These are phyloP conservation scores for Agriopis aurantiaria DNA, from an alignment of 2,888 invertebrate genomes.

Conservation along the genomic window DNA sequence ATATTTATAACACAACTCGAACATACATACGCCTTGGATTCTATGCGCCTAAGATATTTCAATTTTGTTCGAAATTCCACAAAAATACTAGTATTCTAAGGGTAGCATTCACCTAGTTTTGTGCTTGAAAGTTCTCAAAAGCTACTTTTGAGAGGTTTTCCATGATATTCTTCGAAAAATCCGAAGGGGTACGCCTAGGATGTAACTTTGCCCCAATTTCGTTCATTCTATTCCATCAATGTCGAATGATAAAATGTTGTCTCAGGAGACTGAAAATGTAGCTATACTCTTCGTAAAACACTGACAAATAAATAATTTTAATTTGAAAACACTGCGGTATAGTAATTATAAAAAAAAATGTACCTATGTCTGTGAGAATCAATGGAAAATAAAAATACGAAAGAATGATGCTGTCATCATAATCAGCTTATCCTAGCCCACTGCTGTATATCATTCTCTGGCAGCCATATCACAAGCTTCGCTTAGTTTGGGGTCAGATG, in stretches of 20 bases:
- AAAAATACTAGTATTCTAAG: neutral
- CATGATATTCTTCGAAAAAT: neutral
- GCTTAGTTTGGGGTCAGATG: too few relatives aligned
- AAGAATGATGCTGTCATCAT: too few relatives aligned
- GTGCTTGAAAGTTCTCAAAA: neutral
- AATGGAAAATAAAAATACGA: neutral
- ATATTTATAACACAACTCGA: neutral
- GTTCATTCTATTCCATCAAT: conserved; percentile 27
- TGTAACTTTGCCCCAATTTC: conserved; percentile 32
- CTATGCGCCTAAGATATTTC: neutral
- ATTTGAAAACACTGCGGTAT: too few relatives aligned
- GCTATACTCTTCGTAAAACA: too few relatives aligned
- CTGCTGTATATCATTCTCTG: too few relatives aligned
- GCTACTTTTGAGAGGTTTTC: neutral
- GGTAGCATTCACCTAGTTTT: neutral
- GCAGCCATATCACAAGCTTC: too few relatives aligned
- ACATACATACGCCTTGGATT: conserved; percentile 19
- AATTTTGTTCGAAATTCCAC: neutral
- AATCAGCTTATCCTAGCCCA: too few relatives aligned
- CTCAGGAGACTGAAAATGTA: neutral
- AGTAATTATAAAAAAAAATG: neutral
- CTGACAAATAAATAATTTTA: too few relatives aligned
- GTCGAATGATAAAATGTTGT: neutral
- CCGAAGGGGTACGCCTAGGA: conserved; percentile 29
- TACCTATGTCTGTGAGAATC: neutral